Percentiles rank a stretch among this genome's conserved stretches.
Evolutionary conservation across 1,140 invertebrate species (phyloP).

Genomic region (Tyrophagus putrescentiae): DNA sequence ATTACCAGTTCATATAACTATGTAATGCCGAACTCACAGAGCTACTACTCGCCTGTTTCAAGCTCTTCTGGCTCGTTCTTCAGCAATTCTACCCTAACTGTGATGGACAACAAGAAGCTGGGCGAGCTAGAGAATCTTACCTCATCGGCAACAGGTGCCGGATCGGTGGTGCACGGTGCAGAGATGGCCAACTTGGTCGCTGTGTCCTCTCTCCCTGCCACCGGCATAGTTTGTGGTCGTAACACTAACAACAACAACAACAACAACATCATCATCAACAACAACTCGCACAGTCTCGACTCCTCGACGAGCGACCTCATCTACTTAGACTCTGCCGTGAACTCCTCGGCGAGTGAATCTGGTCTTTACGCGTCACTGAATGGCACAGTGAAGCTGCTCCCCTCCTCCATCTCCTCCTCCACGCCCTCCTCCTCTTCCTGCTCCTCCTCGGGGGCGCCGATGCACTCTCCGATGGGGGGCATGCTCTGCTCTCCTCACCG

Average conservation of each 20-base stretch:
- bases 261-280: too few species aligned
- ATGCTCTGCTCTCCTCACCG: slow-evolving; percentile 9
- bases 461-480: slow-evolving; percentile 4
- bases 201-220: not conserved
- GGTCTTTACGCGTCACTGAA: not conserved
- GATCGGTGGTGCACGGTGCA: not conserved
- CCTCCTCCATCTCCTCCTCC: not conserved
- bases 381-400: too few species aligned
- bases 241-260: too few species aligned
- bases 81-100: slow-evolving; percentile 16
- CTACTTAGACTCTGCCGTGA: slow-evolving; percentile 18
- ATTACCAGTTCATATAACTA: slow-evolving; percentile 29
- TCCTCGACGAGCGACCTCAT: not conserved
- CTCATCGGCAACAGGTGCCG: slow-evolving; percentile 9
- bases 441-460: not conserved
- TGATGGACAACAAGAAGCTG: slow-evolving; percentile 20
- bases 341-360: not conserved
- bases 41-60: slow-evolving; percentile 7
- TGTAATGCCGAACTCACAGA: not conserved
- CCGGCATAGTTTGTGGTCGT: slow-evolving; percentile 28
- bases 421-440: not conserved
- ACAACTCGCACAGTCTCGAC: slow-evolving; percentile 1
- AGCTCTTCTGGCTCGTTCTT: slow-evolving; percentile 5
- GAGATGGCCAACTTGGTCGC: not conserved
- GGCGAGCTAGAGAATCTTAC: not conserved